A percentile compares a stretch with the other conserved stretches of the same genome.
Conservation (phyloP, 1,140 invertebrate genomes). For the Hirudo medicinalis region DNA sequence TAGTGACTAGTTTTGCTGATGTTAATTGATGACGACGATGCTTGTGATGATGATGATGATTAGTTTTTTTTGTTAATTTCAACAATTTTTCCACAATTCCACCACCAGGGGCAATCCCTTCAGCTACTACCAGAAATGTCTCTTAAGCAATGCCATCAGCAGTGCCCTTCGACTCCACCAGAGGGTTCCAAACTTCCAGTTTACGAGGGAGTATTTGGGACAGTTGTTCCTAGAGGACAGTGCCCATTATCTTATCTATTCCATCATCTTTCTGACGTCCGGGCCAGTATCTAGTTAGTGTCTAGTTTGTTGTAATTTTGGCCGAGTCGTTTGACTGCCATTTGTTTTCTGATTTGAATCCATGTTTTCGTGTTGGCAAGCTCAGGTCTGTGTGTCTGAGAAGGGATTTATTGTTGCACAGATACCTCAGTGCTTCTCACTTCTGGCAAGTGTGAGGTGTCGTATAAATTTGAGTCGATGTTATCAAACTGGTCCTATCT, state of each 20-base stretch:
- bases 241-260: slow-evolving; percentile 87
- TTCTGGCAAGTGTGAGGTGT: no score
- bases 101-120: slow-evolving; percentile 55
- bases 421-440: no score
- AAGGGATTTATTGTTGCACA: no score
- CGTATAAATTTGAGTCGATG: no score
- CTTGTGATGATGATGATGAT: no score
- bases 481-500: no score
- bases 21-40: no score
- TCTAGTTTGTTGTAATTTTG: no score
- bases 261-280: slow-evolving; percentile 78
- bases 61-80: not conserved
- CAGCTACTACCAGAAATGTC: slow-evolving; percentile 74
- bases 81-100: slow-evolving; percentile 26
- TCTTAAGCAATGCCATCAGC: slow-evolving; percentile 78
- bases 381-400: no score
- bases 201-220: slow-evolving; percentile 65
- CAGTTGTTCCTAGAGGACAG: slow-evolving; percentile 76
- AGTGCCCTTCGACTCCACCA: slow-evolving; percentile 85
- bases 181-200: slow-evolving; percentile 62
- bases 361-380: not conserved
- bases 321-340: slow-evolving; percentile 25
- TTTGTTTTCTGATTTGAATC: not conserved
- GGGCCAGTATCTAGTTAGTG: slow-evolving; percentile 71
- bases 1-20: not conserved